These are phyloP conservation scores for Dunckerocampus dactyliophorus DNA, from an alignment of 2,113 vertebrate species.

Conservation along the genomic window DNA sequence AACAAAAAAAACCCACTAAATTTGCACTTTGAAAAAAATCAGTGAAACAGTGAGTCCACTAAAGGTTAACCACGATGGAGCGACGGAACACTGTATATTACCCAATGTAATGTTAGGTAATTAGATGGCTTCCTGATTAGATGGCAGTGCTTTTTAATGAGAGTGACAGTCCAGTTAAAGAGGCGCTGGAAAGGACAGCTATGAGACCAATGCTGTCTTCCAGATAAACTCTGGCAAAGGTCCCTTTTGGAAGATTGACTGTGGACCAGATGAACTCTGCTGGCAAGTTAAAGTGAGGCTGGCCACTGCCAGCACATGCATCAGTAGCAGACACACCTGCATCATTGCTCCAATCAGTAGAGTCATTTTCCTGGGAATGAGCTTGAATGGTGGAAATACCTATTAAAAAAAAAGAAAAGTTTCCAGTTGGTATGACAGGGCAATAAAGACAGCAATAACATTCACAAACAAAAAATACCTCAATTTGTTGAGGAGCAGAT, in stretches of 20 bases:
- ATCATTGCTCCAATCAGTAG: slow-evolving; percentile 86
- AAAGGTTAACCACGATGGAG: too few relatives aligned
- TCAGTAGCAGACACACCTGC: slow-evolving; percentile 75
- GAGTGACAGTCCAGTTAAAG: slow-evolving; percentile 15
- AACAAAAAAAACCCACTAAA: too few relatives aligned
- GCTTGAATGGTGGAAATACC: slow-evolving; percentile 91
- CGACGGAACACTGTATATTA: too few relatives aligned
- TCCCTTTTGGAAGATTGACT: slow-evolving; percentile 28
- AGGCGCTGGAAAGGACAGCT: slow-evolving; percentile 21
- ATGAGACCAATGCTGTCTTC: slow-evolving; percentile 19
- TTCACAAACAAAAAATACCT: slow-evolving; percentile 70
- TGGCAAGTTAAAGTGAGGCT: slow-evolving; percentile 13
- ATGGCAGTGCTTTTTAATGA: slow-evolving; percentile 24
- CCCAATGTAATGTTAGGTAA: slow-evolving; percentile 18
- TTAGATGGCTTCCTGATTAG: slow-evolving; percentile 16
- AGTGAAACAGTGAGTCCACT: too few relatives aligned
- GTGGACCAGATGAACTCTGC: slow-evolving; percentile 17
- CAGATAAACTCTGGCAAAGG: slow-evolving; percentile 20
- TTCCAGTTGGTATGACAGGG: neutral
- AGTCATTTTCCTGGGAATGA: slow-evolving; percentile 86
- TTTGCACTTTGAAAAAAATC: too few relatives aligned
- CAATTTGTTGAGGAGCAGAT: slow-evolving; percentile 85
- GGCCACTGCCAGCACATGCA: slow-evolving; percentile 11
- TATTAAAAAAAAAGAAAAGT: slow-evolving; percentile 43
- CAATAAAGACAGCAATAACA: neutral